Evolutionary conservation across 2,888 invertebrate genomes (phyloP), one percentile per base, ranked within the genome.

Genomic region (Pseudoips prasinana): DNA sequence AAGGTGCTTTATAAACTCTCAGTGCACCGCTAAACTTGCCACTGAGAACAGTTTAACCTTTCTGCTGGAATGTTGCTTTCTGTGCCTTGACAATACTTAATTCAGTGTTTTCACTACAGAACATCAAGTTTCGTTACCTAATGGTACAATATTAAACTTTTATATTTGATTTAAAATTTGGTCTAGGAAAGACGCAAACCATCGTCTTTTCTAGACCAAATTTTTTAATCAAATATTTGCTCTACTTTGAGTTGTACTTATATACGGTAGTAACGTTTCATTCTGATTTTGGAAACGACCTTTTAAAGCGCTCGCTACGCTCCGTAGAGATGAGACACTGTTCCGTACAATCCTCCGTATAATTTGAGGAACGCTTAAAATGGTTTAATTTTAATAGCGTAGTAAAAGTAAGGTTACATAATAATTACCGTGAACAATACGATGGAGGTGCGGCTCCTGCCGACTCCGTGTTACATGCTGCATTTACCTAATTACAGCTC

Each of bases 361-460:
- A 75, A 80, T 84, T 88, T 85, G 77, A 83, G 75, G 77, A 77
- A 72, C 79, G 72, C 72, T 88, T 86, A 80, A 82, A 85, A 80
- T 88, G 79, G 72, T 71, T 88, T 86, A 80, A 85, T 80, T 88
- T 88, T 85, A 85, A 88, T 80, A 79, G 84, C 75, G 75, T 74
- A 73, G 77, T 89, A 83, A 88, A 87, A 85, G 80, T 78, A 78
- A 74, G 76, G 77, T 85, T 85, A 82, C 83, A 81, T 78, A 82
- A 85, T 84, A 73, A 82, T 88, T 83, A 84, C 70, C 72, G 67
- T 71, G 73, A 80, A 83, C 78, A 83, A 83, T 84, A 75, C 70
- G 70, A 65, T 66, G 56, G 56, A 50, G 53, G 47, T 58, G 58
- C 60, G 50, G 49, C 47, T 52, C 48, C 51, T 61, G 58, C 51